These are phyloP conservation scores for Melanostigma gelatinosum DNA, from an alignment of 2,113 vertebrate genomes.

Conservation along the genomic window DNA sequence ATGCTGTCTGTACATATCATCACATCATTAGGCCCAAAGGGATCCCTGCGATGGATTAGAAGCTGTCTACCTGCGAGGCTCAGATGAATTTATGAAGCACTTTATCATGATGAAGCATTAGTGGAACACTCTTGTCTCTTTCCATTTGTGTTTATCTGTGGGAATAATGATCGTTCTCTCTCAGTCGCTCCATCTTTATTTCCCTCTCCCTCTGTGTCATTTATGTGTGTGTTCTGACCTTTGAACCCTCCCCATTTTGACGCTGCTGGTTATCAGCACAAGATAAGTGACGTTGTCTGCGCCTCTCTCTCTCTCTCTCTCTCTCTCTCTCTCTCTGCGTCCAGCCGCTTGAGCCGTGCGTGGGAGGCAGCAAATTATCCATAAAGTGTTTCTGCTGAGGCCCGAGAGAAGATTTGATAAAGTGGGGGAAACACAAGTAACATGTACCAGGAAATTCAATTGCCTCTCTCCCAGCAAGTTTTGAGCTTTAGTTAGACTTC, in stretches of 20 bases:
- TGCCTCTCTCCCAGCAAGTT: conserved; percentile 80
- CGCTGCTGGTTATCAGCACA: conserved; percentile 41
- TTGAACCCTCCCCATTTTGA: conserved; percentile 54
- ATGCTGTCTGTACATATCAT: conserved; percentile 75
- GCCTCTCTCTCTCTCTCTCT: conserved; percentile 22
- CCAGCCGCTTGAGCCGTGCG: conserved; percentile 61
- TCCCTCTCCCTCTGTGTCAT: conserved; percentile 4
- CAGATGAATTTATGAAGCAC: conserved; percentile 75
- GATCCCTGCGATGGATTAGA: conserved; percentile 71
- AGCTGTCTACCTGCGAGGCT: conserved; percentile 71
- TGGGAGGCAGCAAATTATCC: conserved; percentile 83
- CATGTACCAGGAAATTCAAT: conserved; percentile 87
- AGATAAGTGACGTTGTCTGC: conserved; percentile 59
- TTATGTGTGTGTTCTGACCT: conserved; percentile 56
- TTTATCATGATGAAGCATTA: conserved; percentile 73
- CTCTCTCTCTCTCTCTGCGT: conserved; percentile 21
- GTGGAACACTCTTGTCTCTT: conserved; percentile 71
- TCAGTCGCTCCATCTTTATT: conserved; percentile 35
- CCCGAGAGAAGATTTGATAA: conserved; percentile 85
- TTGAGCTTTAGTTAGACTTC: conserved; percentile 79
- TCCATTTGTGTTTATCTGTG: conserved; percentile 70
- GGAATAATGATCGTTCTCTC: conserved; percentile 46
- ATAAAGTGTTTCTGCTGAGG: conserved; percentile 85
- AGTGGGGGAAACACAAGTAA: conserved; percentile 86
- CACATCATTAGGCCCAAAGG: conserved; percentile 79